Percentiles rank a stretch among this genome's conserved stretches.
phyloP scores from a whole-genome alignment of 2,113 vertebrate species.

The Apeltes quadracus region DNA sequence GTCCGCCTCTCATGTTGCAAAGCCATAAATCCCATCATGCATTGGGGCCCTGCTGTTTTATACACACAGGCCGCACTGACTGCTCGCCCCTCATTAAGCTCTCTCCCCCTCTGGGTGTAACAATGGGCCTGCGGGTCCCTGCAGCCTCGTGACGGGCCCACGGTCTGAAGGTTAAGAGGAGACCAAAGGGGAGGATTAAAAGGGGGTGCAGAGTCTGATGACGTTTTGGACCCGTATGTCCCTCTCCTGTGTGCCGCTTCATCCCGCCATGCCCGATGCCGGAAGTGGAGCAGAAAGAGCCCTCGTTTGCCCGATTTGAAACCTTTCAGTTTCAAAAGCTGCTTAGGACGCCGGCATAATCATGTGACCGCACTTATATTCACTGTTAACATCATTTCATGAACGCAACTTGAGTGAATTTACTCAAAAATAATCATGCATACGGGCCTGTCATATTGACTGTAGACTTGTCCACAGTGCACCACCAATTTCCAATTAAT shows the following conservation, averaged over 20 bases:
- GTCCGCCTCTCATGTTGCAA: constrained; percentile 19
- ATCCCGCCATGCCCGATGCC: constrained; percentile 53
- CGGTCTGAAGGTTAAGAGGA: constrained; percentile 53
- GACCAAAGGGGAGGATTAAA: constrained; percentile 24
- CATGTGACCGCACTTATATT: constrained; percentile 8
- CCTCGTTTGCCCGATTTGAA: constrained; percentile 41
- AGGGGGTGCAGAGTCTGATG: constrained; percentile 36
- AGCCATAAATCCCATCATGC: constrained; percentile 38
- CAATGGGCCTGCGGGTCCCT: constrained; percentile 65
- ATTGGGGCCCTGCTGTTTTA: constrained; percentile 48
- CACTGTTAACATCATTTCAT: constrained; percentile 9
- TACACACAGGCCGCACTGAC: constrained; percentile 50
- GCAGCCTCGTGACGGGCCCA: constrained; percentile 63
- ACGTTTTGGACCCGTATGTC: constrained; percentile 34
- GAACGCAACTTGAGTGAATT: neutral
- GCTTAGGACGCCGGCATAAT: constrained; percentile 20
- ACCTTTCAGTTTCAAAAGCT: constrained; percentile 45
- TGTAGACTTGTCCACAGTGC: neutral
- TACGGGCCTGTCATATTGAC: neutral
- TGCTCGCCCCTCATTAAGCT: constrained; percentile 66
- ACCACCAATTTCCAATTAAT: neutral
- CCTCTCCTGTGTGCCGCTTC: constrained; percentile 55
- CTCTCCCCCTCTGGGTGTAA: constrained; percentile 53
- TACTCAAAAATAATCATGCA: neutral
- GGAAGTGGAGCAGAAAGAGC: constrained; percentile 67